Percentiles rank a stretch among this genome's conserved stretches.
phyloP scores from a whole-genome alignment of 2,113 vertebrate species.

The Pterophyllum scalare region DNA sequence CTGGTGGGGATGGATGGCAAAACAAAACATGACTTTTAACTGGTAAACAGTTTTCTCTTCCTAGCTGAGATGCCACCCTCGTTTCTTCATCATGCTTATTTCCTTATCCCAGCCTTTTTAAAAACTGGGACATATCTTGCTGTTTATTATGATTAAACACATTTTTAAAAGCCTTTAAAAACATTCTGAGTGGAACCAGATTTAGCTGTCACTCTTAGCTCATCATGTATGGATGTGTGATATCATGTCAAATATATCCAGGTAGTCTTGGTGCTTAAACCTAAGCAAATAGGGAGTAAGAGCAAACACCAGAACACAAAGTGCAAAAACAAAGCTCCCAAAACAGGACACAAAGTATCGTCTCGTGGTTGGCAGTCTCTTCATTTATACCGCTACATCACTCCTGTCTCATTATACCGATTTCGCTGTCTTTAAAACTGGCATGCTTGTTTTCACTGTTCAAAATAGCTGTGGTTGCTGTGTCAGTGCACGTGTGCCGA shows the following conservation, averaged over 20 bases:
- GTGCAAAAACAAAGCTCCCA: not conserved
- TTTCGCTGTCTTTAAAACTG: not conserved
- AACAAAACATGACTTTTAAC: not conserved
- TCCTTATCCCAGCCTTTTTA: not conserved
- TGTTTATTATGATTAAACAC: not conserved
- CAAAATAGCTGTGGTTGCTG: not conserved
- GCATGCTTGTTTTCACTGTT: not conserved
- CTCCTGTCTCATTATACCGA: not conserved
- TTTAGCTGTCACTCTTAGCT: not conserved
- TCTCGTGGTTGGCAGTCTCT: not conserved
- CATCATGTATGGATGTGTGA: too few species aligned
- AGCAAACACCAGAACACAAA: not conserved
- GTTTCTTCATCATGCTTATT: not conserved
- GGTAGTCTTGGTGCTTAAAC: not conserved
- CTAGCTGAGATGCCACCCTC: not conserved
- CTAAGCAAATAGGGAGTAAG: not conserved
- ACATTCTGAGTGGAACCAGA: not conserved
- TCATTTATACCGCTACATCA: not conserved
- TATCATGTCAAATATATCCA: too few species aligned
- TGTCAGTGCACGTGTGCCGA: not conserved
- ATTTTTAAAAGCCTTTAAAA: not conserved
- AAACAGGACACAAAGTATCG: not conserved
- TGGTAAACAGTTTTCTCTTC: not conserved
- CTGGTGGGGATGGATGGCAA: not conserved
- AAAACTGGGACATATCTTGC: not conserved